phyloP scores from a whole-genome alignment of 1,140 invertebrate genomes.

The Aphelenchoides avenae region DNA sequence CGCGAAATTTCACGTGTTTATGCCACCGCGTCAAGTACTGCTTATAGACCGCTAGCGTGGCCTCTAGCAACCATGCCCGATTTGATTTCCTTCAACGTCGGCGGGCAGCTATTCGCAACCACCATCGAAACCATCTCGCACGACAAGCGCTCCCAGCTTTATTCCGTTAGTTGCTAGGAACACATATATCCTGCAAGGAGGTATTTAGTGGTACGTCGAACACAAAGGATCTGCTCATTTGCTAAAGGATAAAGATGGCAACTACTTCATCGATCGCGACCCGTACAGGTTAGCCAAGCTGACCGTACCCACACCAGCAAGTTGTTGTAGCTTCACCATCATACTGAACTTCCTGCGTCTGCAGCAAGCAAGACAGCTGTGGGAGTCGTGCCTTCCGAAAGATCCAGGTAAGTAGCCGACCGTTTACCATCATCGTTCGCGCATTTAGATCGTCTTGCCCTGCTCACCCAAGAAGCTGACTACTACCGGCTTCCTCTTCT shows the following conservation, averaged over 20 bases:
- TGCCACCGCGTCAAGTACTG: too few species aligned
- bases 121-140: constrained; percentile 39
- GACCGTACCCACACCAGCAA: constrained; percentile 2
- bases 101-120: constrained; percentile 34
- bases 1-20: too few species aligned
- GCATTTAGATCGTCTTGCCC: constrained; percentile 12
- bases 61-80: too few species aligned
- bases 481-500: constrained; percentile 38
- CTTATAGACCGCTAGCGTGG: too few species aligned
- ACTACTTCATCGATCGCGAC: constrained; percentile 41
- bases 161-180: constrained; percentile 23
- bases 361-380: constrained; percentile 37
- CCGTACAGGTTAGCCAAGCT: constrained; percentile 59
- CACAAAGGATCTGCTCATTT: constrained; percentile 33
- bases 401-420: too few species aligned
- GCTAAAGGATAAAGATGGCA: constrained; percentile 38
- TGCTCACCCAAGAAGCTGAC: constrained; percentile 45
- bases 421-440: constrained; percentile 27
- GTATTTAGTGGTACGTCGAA: constrained; percentile 43
- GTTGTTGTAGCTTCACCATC: constrained; percentile 69
- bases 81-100: constrained; percentile 46
- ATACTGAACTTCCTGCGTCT: constrained; percentile 81
- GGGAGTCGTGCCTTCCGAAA: constrained; percentile 47
- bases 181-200: background rate
- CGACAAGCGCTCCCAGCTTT: constrained; percentile 37